phyloP scores from a whole-genome alignment of 2,113 vertebrate species.

The Amphilophus citrinellus region DNA sequence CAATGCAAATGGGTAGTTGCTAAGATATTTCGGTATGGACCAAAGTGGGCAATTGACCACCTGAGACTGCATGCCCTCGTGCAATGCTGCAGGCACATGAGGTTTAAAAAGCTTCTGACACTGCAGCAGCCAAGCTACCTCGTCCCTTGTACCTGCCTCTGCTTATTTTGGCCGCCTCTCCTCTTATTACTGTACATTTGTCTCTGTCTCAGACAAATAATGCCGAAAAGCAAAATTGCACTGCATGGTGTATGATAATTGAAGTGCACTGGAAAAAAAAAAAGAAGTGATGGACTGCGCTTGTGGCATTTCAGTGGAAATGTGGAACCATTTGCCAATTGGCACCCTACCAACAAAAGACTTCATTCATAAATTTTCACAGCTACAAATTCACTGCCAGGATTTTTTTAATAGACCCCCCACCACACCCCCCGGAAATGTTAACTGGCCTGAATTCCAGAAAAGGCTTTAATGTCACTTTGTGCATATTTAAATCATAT shows the following conservation, averaged over 20 bases:
- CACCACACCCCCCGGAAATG: not conserved
- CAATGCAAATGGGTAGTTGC: not conserved
- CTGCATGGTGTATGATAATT: slow-evolving; percentile 35
- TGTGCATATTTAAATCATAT: slow-evolving; percentile 49
- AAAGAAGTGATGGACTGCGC: slow-evolving; percentile 37
- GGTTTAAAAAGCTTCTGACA: not conserved
- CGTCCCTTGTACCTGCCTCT: not conserved
- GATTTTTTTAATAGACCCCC: slow-evolving; percentile 33
- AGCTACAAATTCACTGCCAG: slow-evolving; percentile 33
- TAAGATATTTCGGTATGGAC: slow-evolving; percentile 1
- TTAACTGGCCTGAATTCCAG: slow-evolving; percentile 15
- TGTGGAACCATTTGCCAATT: slow-evolving; percentile 42
- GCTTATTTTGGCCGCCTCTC: slow-evolving; percentile 3
- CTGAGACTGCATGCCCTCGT: not conserved
- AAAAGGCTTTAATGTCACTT: slow-evolving; percentile 34
- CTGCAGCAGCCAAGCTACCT: not conserved
- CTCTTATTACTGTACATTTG: slow-evolving; percentile 14
- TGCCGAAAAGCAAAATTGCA: slow-evolving; percentile 28
- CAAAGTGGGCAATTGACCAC: not conserved
- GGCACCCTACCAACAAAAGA: slow-evolving; percentile 42
- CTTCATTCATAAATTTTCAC: slow-evolving; percentile 31
- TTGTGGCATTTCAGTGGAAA: slow-evolving; percentile 31
- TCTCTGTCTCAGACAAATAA: slow-evolving; percentile 6
- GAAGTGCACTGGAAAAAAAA: not conserved
- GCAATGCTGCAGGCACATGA: not conserved